A percentile compares a stretch with the other conserved stretches of the same genome.
phyloP scores from a whole-genome alignment of 2,113 vertebrate genomes.

The Sorex fumeus region DNA sequence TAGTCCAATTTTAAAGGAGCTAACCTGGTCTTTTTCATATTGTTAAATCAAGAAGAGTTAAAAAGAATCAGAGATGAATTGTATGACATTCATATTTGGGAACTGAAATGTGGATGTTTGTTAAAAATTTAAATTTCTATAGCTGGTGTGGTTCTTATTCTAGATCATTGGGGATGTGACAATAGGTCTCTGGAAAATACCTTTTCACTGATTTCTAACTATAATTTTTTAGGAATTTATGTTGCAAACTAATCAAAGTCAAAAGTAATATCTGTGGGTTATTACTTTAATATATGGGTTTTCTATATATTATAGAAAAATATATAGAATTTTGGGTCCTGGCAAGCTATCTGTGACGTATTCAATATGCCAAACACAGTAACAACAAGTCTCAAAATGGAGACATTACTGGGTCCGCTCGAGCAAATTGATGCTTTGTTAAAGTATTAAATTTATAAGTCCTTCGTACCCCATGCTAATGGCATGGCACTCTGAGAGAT shows the following conservation, averaged over 20 bases:
- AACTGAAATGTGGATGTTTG: constrained; percentile 45
- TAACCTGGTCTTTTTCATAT: constrained; percentile 50
- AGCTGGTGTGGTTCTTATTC: constrained; percentile 50
- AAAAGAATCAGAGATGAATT: constrained; percentile 67
- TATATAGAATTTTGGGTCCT: too few species aligned
- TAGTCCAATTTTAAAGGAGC: constrained; percentile 77
- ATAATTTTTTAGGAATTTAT: constrained; percentile 37
- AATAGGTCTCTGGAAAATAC: not conserved
- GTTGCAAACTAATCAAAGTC: constrained; percentile 5
- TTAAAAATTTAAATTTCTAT: constrained; percentile 37
- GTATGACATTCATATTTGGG: constrained; percentile 15
- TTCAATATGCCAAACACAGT: too few species aligned
- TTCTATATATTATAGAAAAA: too few species aligned
- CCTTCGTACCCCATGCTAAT: not conserved
- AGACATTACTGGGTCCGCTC: too few species aligned
- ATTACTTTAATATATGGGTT: constrained; percentile 18
- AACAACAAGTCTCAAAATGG: too few species aligned
- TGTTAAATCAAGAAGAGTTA: constrained; percentile 70
- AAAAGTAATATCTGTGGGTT: constrained; percentile 45
- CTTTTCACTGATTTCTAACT: not conserved
- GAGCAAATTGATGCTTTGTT: too few species aligned
- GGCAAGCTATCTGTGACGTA: too few species aligned
- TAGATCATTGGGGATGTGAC: not conserved
- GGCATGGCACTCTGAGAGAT: not conserved
- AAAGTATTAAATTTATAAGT: not conserved